Evolutionary conservation across 1,140 invertebrate species (phyloP).

Genomic region (Drosophila nigrodunni): DNA sequence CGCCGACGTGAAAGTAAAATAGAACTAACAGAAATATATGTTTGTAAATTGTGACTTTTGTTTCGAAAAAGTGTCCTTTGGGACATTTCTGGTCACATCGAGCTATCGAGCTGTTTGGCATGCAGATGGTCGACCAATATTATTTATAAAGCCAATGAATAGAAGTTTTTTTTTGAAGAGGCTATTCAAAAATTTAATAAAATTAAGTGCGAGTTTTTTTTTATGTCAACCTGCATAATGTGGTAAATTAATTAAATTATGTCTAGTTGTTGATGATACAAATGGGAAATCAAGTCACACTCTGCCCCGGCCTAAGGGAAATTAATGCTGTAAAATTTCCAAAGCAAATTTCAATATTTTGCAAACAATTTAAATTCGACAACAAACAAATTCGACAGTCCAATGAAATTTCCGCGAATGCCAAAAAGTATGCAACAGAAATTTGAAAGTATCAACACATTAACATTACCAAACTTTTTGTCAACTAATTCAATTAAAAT

Average conservation of each 20-base stretch:
- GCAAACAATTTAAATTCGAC: too few relatives aligned
- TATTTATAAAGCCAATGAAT: slow-evolving; percentile 11
- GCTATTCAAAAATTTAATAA: slow-evolving; percentile 25
- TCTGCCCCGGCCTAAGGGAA: not conserved
- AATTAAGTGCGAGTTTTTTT: slow-evolving; percentile 11
- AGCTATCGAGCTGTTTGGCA: slow-evolving; percentile 32
- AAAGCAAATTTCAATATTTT: too few relatives aligned
- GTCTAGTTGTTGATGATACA: not conserved
- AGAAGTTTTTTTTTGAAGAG: slow-evolving; percentile 18
- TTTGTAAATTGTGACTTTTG: slow-evolving; percentile 13
- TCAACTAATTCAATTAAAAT: not conserved
- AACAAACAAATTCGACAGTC: too few relatives aligned
- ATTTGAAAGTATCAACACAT: not conserved
- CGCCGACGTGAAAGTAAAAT: slow-evolving; percentile 28
- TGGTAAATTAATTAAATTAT: not conserved
- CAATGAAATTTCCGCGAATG: not conserved
- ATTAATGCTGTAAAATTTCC: not conserved
- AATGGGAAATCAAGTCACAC: not conserved
- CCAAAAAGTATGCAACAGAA: slow-evolving; percentile 23
- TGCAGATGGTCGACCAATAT: slow-evolving; percentile 35
- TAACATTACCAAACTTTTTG: not conserved
- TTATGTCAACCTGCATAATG: too few relatives aligned
- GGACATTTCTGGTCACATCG: slow-evolving; percentile 9
- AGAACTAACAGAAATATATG: slow-evolving; percentile 25
- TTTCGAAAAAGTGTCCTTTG: slow-evolving; percentile 11